These are phyloP conservation scores for Erebia epiphron DNA, from an alignment of 2,888 invertebrate species.

Conservation along the genomic window DNA sequence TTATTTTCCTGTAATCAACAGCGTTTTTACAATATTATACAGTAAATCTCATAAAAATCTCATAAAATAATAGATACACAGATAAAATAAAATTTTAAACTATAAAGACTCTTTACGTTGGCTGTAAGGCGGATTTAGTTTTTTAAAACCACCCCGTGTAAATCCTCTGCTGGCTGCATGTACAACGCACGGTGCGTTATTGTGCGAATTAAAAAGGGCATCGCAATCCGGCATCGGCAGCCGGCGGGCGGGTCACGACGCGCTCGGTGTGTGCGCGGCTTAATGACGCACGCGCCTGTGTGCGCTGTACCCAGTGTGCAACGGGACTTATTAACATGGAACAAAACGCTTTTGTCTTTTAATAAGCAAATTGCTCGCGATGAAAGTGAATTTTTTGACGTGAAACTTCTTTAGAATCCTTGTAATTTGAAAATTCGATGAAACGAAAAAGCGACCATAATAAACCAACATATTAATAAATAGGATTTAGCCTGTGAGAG, in stretches of 20 bases:
- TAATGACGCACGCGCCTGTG: slow-evolving; percentile 41
- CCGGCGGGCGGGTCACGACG: slow-evolving; percentile 60
- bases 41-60: too few species aligned
- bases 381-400: slow-evolving; percentile 13
- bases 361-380: slow-evolving; percentile 33
- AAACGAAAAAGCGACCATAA: too few species aligned
- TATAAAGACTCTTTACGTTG: too few species aligned
- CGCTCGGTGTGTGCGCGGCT: slow-evolving; percentile 45
- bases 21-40: too few species aligned
- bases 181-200: slow-evolving; percentile 60
- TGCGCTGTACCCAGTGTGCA: slow-evolving; percentile 1
- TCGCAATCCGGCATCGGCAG: slow-evolving; percentile 54
- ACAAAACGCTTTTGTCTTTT: slow-evolving; percentile 34
- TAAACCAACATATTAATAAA: too few species aligned
- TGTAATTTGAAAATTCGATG: too few species aligned
- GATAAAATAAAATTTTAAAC: too few species aligned
- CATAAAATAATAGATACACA: too few species aligned
- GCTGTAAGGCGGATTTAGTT: background rate
- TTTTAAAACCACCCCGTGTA: slow-evolving; percentile 42
- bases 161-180: slow-evolving; percentile 5
- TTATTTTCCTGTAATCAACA: too few species aligned
- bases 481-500: too few species aligned
- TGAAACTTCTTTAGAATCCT: too few species aligned
- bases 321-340: slow-evolving; percentile 36
- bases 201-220: slow-evolving; percentile 69